A percentile compares a stretch with the other conserved stretches of the same genome.
Evolutionary conservation across 2,888 invertebrate species (phyloP).

Genomic region (Drosophila robusta): DNA sequence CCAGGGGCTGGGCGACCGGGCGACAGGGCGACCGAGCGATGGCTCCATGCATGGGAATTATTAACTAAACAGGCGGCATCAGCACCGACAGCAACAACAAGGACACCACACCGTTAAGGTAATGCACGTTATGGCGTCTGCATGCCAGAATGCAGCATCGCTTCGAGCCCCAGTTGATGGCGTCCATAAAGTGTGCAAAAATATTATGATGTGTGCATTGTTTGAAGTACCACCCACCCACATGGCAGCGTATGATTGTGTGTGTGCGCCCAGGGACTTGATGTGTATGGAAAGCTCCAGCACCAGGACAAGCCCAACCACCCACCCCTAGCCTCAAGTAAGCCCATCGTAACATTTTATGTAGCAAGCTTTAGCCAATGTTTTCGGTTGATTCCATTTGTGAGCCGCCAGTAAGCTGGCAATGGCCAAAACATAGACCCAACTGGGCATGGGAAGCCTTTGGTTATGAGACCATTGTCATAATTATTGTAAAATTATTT

Average conservation of each 20-base stretch:
- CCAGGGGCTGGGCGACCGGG: slow-evolving; percentile 11
- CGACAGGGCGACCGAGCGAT: slow-evolving; percentile 23
- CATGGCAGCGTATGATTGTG: background rate
- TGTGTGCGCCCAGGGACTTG: slow-evolving; percentile 4
- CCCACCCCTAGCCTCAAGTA: slow-evolving; percentile 5
- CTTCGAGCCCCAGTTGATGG: slow-evolving; percentile 39
- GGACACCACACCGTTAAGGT: slow-evolving; percentile 48
- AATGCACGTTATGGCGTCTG: slow-evolving; percentile 57
- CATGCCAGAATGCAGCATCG: slow-evolving; percentile 51
- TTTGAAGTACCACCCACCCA: slow-evolving; percentile 33
- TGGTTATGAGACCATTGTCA: slow-evolving; percentile 12
- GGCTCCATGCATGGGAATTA: slow-evolving; percentile 75
- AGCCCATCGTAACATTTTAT: slow-evolving; percentile 53
- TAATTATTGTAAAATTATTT: slow-evolving; percentile 16
- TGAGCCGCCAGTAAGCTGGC: slow-evolving; percentile 3
- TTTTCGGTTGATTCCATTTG: slow-evolving; percentile 34
- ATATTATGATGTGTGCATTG: slow-evolving; percentile 63
- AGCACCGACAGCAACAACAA: slow-evolving; percentile 16
- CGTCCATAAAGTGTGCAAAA: slow-evolving; percentile 52
- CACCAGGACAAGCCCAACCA: background rate
- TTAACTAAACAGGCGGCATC: slow-evolving; percentile 69
- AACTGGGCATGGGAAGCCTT: background rate
- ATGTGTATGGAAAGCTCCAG: slow-evolving; percentile 1
- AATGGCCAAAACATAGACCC: background rate
- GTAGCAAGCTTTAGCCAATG: slow-evolving; percentile 22